A percentile compares a stretch with the other conserved stretches of the same genome.
These are phyloP conservation scores for Andrena chrysosceles DNA, from an alignment of 2,888 invertebrate species.

Conservation along the genomic window DNA sequence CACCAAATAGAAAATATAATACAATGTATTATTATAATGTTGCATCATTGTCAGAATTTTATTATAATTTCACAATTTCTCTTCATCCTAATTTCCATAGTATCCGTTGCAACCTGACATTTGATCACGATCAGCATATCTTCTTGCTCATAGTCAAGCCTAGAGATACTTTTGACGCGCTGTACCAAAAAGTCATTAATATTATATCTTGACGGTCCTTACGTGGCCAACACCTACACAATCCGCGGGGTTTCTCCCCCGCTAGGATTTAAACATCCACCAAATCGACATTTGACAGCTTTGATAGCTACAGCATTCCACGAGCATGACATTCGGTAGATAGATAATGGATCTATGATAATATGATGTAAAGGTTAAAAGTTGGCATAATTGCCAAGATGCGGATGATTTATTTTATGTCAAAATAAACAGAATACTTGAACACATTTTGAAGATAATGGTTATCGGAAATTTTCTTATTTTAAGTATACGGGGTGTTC, in stretches of 20 bases:
- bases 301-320: conserved; percentile 65
- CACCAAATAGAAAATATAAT: no score
- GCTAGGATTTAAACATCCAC: conserved; percentile 61
- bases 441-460: background rate
- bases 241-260: conserved; percentile 72
- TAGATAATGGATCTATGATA: conserved; percentile 54
- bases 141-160: conserved; percentile 2
- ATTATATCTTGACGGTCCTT: conserved; percentile 63
- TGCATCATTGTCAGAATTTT: background rate
- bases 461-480: background rate
- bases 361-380: conserved; percentile 45
- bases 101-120: conserved; percentile 42
- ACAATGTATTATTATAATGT: no score
- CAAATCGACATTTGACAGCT: conserved; percentile 76
- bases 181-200: conserved; percentile 72
- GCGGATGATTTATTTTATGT: conserved; percentile 6
- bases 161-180: conserved; percentile 57
- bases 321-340: conserved; percentile 68
- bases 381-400: conserved; percentile 42
- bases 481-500: background rate
- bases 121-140: conserved; percentile 58
- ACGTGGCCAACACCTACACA: conserved; percentile 74
- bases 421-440: background rate
- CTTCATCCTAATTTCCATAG: conserved; percentile 43
- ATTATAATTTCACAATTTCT: conserved; percentile 33